Percentiles rank a stretch among this genome's conserved stretches.
Conservation (phyloP, 2,888 invertebrate genomes). For the Apotomis capreana region DNA sequence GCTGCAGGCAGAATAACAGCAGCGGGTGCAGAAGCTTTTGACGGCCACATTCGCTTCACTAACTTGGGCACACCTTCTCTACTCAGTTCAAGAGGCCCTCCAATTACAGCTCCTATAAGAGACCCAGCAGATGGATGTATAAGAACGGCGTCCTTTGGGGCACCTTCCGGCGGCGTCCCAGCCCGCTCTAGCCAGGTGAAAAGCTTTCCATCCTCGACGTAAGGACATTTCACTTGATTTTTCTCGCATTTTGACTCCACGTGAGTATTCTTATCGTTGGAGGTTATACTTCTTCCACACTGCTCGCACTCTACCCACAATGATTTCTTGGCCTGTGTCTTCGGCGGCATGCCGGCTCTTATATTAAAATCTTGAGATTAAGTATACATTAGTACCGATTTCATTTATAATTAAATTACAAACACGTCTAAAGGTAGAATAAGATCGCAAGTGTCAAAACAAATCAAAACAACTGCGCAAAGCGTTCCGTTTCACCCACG, state of each 20-base stretch:
- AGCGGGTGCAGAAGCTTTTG: slow-evolving; percentile 72
- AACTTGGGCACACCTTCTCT: slow-evolving; percentile 69
- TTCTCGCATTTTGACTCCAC: slow-evolving; percentile 77
- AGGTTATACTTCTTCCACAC: slow-evolving; percentile 82
- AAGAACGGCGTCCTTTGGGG: slow-evolving; percentile 70
- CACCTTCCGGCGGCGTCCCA: slow-evolving; percentile 64
- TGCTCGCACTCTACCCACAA: slow-evolving; percentile 86
- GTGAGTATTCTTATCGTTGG: slow-evolving; percentile 84
- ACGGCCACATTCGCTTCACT: slow-evolving; percentile 77
- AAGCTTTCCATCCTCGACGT: slow-evolving; percentile 62
- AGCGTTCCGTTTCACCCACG: too few species aligned
- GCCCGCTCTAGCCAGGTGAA: slow-evolving; percentile 72
- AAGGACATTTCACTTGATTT: slow-evolving; percentile 76
- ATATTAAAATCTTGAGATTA: background rate
- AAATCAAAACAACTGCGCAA: background rate
- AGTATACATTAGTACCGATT: background rate
- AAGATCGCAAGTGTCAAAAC: slow-evolving; percentile 29
- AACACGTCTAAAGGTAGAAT: background rate
- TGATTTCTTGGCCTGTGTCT: slow-evolving; percentile 76
- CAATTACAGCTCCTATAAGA: slow-evolving; percentile 72
- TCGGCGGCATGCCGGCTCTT: slow-evolving; percentile 62
- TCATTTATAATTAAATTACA: background rate
- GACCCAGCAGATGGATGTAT: slow-evolving; percentile 72
- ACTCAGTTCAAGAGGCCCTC: slow-evolving; percentile 66
- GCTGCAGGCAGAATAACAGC: slow-evolving; percentile 74